Evolutionary conservation across 1,140 invertebrate genomes (phyloP).

Genomic region (Lasioglossum albipes): DNA sequence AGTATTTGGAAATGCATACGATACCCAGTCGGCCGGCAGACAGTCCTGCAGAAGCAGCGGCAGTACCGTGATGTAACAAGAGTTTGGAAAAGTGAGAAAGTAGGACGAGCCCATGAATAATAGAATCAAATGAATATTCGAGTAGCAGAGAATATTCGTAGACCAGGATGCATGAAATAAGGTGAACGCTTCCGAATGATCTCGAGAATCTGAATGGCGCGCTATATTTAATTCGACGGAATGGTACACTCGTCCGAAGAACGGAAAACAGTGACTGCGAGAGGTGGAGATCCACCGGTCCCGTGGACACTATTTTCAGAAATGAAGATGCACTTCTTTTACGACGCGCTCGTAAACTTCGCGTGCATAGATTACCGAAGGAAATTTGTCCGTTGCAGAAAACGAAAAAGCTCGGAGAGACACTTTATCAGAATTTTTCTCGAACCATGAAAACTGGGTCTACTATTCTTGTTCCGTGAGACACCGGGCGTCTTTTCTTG

Average conservation of each 20-base stretch:
- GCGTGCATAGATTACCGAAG: not conserved
- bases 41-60: not conserved
- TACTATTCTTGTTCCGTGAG: not conserved
- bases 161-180: conserved; percentile 30
- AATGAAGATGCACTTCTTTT: not conserved
- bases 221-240: conserved; percentile 31
- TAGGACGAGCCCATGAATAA: conserved; percentile 37
- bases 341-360: not conserved
- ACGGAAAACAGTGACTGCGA: not conserved
- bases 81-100: conserved; percentile 30
- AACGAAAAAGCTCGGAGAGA: no score
- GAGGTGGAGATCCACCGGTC: no score
- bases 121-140: conserved; percentile 49
- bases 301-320: not conserved
- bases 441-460: not conserved
- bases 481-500: no score
- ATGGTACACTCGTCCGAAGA: not conserved
- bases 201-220: conserved; percentile 26
- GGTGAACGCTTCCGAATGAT: conserved; percentile 26
- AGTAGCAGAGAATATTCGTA: conserved; percentile 26
- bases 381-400: not conserved
- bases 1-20: conserved; percentile 1
- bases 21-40: no score
- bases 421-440: not conserved
- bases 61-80: not conserved